Evolutionary conservation across 2,888 invertebrate species (phyloP).

Genomic region (Dicycla oo): DNA sequence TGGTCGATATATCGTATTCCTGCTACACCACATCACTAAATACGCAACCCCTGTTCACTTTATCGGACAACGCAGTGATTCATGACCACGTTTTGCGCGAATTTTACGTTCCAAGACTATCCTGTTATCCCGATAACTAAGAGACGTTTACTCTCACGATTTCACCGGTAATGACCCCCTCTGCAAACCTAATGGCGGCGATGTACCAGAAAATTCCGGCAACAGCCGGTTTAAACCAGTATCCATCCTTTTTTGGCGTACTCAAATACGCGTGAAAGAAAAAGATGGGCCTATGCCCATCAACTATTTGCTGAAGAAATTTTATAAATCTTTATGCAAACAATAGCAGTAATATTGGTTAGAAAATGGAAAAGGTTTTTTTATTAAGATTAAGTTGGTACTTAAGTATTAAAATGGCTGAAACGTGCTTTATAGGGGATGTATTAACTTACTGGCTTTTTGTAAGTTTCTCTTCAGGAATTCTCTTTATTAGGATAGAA

Average conservation of each 20-base stretch:
- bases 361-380: slow-evolving; percentile 10
- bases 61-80: slow-evolving; percentile 62
- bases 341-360: slow-evolving; percentile 19
- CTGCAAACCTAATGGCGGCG: slow-evolving; percentile 57
- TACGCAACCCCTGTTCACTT: slow-evolving; percentile 43
- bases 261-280: background rate
- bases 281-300: background rate
- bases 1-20: background rate
- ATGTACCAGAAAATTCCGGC: slow-evolving; percentile 47
- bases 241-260: background rate
- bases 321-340: slow-evolving; percentile 5
- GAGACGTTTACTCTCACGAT: slow-evolving; percentile 63
- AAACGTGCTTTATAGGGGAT: slow-evolving; percentile 21
- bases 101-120: slow-evolving; percentile 42
- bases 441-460: background rate
- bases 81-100: slow-evolving; percentile 45
- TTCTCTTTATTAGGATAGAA: no score
- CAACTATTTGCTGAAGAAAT: background rate
- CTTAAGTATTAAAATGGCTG: slow-evolving; percentile 12
- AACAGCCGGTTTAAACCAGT: background rate
- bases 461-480: no score
- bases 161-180: slow-evolving; percentile 63
- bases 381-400: slow-evolving; percentile 4
- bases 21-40: slow-evolving; percentile 39
- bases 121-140: slow-evolving; percentile 51